Evolutionary conservation across 1,140 invertebrate genomes (phyloP).

Genomic region (Drosophila neocordata): DNA sequence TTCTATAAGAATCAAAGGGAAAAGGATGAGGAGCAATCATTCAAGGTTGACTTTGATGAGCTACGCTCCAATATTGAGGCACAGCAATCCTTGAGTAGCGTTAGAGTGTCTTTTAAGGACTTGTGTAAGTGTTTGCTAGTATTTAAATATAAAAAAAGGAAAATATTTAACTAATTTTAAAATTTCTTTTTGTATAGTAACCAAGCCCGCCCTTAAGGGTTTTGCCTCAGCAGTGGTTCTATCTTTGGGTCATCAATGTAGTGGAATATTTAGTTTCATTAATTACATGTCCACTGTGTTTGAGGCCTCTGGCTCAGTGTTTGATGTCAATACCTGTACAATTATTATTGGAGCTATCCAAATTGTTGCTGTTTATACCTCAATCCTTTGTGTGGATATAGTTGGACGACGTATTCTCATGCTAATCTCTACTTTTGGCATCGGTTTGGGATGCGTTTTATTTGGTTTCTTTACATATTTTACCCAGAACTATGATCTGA

Average conservation of each 20-base stretch:
- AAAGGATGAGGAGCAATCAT: constrained; percentile 3
- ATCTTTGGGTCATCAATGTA: constrained; percentile 82
- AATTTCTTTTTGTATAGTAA: constrained; percentile 34
- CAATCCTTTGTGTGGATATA: constrained; percentile 74
- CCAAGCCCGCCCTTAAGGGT: constrained; percentile 51
- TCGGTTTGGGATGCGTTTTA: constrained; percentile 58
- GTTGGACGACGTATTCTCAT: constrained; percentile 73
- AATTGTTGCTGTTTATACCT: constrained; percentile 66
- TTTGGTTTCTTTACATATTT: constrained; percentile 70
- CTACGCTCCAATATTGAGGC: constrained; percentile 40
- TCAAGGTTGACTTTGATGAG: constrained; percentile 47
- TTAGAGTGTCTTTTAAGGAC: constrained; percentile 48
- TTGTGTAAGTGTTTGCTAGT: constrained; percentile 45
- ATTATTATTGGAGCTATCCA: constrained; percentile 87
- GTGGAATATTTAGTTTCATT: constrained; percentile 84
- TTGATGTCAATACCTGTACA: constrained; percentile 86
- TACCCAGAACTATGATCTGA: constrained; percentile 35
- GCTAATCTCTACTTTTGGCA: constrained; percentile 70
- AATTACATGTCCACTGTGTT: constrained; percentile 87
- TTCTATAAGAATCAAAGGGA: constrained; percentile 62
- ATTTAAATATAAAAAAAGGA: background rate
- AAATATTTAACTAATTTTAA: background rate
- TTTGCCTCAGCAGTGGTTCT: constrained; percentile 54
- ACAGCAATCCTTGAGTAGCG: constrained; percentile 27
- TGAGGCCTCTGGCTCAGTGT: constrained; percentile 84